phyloP scores from a whole-genome alignment of 2,888 invertebrate species.

The Tinea semifulvella region DNA sequence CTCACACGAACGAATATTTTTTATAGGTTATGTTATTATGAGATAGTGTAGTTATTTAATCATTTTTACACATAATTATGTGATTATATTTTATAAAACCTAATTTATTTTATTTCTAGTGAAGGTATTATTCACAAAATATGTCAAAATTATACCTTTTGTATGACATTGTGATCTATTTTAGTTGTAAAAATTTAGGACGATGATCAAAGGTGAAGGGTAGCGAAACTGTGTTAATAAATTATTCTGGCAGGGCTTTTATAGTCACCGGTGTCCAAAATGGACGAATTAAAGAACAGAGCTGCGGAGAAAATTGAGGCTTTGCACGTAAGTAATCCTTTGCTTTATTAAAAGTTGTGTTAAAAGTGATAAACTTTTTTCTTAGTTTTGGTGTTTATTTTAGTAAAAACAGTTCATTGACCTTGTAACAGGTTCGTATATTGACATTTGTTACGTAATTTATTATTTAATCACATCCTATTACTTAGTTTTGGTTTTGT shows the following conservation, averaged over 20 bases:
- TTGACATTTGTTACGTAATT: conserved; percentile 14
- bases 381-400: conserved; percentile 23
- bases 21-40: conserved; percentile 14
- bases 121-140: background rate
- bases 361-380: conserved; percentile 15
- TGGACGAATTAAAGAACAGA: conserved; percentile 42
- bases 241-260: conserved; percentile 4
- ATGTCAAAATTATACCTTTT: background rate
- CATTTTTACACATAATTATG: conserved; percentile 2
- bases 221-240: conserved; percentile 18
- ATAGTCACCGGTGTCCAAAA: conserved; percentile 26
- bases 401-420: conserved; percentile 19
- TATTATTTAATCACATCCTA: background rate
- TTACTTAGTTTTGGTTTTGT: background rate
- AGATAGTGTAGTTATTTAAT: conserved; percentile 10
- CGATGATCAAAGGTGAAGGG: conserved; percentile 61
- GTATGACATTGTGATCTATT: conserved; percentile 11
- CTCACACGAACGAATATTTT: background rate
- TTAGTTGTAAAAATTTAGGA: conserved; percentile 36
- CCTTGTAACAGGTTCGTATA: background rate
- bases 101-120: background rate
- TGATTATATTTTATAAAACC: background rate
- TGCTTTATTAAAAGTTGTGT: background rate
- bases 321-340: conserved; percentile 45
- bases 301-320: conserved; percentile 59